Evolutionary conservation across 2,113 vertebrate species (phyloP).

Genomic region (Callopanchax toddi): DNA sequence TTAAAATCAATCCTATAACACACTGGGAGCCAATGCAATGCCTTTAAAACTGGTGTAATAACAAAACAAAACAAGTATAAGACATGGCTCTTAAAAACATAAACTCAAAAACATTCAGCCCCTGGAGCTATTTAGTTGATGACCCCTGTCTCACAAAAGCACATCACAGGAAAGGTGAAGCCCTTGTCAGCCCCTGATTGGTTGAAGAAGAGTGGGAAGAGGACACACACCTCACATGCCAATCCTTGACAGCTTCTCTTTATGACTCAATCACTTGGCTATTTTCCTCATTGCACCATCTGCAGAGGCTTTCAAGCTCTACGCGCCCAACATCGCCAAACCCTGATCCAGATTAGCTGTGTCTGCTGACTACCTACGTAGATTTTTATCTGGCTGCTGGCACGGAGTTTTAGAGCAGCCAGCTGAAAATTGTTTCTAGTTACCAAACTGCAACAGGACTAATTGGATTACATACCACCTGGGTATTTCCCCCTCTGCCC

Average conservation of each 20-base stretch:
- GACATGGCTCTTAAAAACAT: too few species aligned
- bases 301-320: not conserved
- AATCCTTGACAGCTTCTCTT: conserved; percentile 33
- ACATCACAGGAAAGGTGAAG: conserved; percentile 44
- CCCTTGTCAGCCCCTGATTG: conserved; percentile 44
- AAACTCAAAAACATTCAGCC: not conserved
- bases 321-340: conserved; percentile 28
- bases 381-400: conserved; percentile 37
- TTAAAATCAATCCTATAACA: too few species aligned
- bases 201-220: conserved; percentile 36
- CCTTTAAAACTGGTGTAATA: too few species aligned
- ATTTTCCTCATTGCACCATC: conserved; percentile 30
- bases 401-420: conserved; percentile 33
- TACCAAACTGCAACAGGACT: conserved; percentile 59
- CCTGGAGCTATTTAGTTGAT: not conserved
- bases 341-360: conserved; percentile 58
- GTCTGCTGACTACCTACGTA: conserved; percentile 18
- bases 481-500: conserved; percentile 34
- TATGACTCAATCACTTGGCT: conserved; percentile 57
- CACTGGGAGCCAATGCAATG: too few species aligned
- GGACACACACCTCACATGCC: conserved; percentile 32
- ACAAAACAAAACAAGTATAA: too few species aligned
- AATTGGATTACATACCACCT: conserved; percentile 75
- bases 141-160: not conserved
- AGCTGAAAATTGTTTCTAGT: conserved; percentile 64